These are phyloP conservation scores for Fabriciana adippe DNA, from an alignment of 2,888 invertebrate species.

Conservation along the genomic window DNA sequence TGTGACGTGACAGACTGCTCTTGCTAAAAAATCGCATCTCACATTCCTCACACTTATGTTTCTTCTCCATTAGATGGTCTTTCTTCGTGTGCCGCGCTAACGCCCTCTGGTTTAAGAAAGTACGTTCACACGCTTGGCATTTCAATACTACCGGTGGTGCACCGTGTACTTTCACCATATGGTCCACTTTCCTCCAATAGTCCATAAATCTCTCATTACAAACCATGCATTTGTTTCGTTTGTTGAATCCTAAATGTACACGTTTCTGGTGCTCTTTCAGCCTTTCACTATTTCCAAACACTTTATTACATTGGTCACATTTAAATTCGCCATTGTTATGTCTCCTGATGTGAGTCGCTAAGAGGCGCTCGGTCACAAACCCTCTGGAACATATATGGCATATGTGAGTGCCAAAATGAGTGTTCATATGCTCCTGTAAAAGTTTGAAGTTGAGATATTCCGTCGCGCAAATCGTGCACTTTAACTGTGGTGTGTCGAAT, in stretches of 20 bases:
- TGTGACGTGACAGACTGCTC: slow-evolving; percentile 52
- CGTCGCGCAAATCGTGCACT: slow-evolving; percentile 54
- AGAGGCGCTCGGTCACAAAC: slow-evolving; percentile 52
- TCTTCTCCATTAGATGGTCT: slow-evolving; percentile 65
- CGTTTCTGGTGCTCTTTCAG: slow-evolving; percentile 45
- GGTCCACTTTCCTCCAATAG: slow-evolving; percentile 58
- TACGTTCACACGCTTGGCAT: slow-evolving; percentile 60
- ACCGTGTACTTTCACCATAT: slow-evolving; percentile 59
- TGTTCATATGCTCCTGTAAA: slow-evolving; percentile 64
- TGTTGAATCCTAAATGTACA: slow-evolving; percentile 44
- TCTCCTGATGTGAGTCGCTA: slow-evolving; percentile 48
- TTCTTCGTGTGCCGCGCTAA: slow-evolving; percentile 57
- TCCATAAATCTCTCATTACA: slow-evolving; percentile 56
- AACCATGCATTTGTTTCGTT: slow-evolving; percentile 53
- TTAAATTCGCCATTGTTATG: slow-evolving; percentile 56
- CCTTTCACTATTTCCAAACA: slow-evolving; percentile 47
- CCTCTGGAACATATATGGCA: slow-evolving; percentile 56
- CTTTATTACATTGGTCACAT: slow-evolving; percentile 57
- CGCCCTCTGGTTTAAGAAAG: slow-evolving; percentile 54
- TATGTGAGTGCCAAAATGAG: slow-evolving; percentile 58
- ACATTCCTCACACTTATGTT: slow-evolving; percentile 69
- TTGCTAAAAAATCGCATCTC: slow-evolving; percentile 60
- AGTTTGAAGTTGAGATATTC: slow-evolving; percentile 57
- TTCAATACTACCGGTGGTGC: slow-evolving; percentile 50
- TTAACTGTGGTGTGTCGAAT: slow-evolving; percentile 55